Evolutionary conservation across 64 coral and sea anemone species (phyloP), one percentile per base, ranked within the genome.

Genomic region (Catalaphyllia jardinei): DNA sequence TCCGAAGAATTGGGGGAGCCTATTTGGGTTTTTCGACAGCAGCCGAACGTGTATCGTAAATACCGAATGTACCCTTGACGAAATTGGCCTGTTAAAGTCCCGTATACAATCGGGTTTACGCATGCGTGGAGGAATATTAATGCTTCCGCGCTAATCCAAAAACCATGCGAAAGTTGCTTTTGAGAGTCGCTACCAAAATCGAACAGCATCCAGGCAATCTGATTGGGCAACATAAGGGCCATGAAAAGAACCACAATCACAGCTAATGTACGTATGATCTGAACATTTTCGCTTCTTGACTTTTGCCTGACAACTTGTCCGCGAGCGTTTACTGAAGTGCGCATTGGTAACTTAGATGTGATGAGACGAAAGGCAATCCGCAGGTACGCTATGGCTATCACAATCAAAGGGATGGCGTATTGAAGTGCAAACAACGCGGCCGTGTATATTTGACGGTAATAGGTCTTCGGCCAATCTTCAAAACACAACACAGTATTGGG

Each of bases 321-420:
- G 3, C 90, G 31, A 31, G 83, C 50, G 64, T 92, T 86, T 14
- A 92, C 60, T 59, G 90, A 92, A 24, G 90, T 86, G 60, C 82
- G 74, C 72, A 86, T 79, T 24, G 94, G 82, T 22, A 96, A 29
- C 24, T 74, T 81, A 2, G 91, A 86, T 33, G 73, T 79, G 46
- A 86, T 72, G 2, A 96, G 77, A 18, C 72, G 78, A 42, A 91
- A 15, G 2, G 88, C 69, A 33, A 93, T 96, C 39, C 89, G 93
- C 25, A 93, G 60, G 52, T 96, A 96, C 25, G 94, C 88, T 57
- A 77, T 92, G 57, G 82, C 77, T 25, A 96, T 96, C 69, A 96
- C 29, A 38, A 86, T n/a, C 13, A 96, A 62, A 31, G 94, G 94
- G 13, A 96, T 57, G 10, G 88, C 94, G 73, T 93, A 96, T 77